Evolutionary conservation across 2,888 invertebrate species (phyloP).

Genomic region (Stegana nigrithorax): DNA sequence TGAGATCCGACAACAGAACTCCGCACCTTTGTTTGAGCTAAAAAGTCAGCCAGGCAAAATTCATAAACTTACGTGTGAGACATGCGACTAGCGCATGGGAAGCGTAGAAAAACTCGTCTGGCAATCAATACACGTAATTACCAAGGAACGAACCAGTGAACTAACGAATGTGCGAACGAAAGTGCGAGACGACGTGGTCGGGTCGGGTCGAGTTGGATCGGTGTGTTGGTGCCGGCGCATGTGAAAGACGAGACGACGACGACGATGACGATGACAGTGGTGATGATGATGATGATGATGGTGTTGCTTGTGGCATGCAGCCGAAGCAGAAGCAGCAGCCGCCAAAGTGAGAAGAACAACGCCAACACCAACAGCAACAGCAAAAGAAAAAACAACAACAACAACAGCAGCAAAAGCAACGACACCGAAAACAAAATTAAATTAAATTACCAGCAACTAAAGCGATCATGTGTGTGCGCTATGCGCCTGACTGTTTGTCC

Average conservation of each 20-base stretch:
- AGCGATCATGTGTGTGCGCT: not conserved
- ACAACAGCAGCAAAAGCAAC: slow-evolving; percentile 25
- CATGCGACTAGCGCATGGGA: slow-evolving; percentile 4
- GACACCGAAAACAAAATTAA: slow-evolving; percentile 37
- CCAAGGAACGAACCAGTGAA: too few relatives aligned
- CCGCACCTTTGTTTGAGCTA: too few relatives aligned
- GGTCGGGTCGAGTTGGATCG: too few relatives aligned
- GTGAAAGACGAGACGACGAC: slow-evolving; percentile 5
- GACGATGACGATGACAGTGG: slow-evolving; percentile 25
- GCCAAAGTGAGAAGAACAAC: too few relatives aligned
- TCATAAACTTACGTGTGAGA: slow-evolving; percentile 9
- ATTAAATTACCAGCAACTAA: slow-evolving; percentile 34
- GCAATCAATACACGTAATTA: slow-evolving; percentile 23
- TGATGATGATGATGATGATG: too few relatives aligned
- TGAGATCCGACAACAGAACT: too few relatives aligned
- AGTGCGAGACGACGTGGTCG: not conserved
- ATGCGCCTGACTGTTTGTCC: slow-evolving; percentile 26
- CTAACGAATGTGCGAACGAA: too few relatives aligned
- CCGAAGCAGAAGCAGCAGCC: not conserved
- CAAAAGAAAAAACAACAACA: slow-evolving; percentile 28
- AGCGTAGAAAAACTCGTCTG: slow-evolving; percentile 2
- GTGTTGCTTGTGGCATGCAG: not conserved
- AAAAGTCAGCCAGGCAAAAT: slow-evolving; percentile 3
- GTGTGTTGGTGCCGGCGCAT: not conserved
- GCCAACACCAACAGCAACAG: slow-evolving; percentile 11